These are phyloP conservation scores for Pongo abelii DNA, from an alignment of 2,113 vertebrate genomes.

Conservation along the genomic window DNA sequence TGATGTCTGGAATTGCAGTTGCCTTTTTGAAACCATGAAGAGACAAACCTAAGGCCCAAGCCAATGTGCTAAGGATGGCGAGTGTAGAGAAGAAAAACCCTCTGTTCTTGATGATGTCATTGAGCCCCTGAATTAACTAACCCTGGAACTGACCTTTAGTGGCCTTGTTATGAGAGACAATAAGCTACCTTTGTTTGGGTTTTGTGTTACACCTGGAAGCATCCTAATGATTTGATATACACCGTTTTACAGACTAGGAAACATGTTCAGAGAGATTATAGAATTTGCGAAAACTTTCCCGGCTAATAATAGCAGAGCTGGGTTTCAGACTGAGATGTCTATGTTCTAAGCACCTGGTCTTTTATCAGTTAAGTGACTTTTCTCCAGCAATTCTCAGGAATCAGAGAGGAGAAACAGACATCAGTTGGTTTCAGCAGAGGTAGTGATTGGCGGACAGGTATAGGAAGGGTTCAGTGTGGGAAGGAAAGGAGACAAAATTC, in stretches of 20 bases:
- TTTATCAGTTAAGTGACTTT: neutral
- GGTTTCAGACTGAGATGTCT: neutral
- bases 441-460: neutral
- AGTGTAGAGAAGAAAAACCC: neutral
- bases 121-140: neutral
- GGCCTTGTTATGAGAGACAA: neutral
- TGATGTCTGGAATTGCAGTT: neutral
- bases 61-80: neutral
- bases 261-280: neutral
- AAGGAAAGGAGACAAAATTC: neutral
- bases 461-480: neutral
- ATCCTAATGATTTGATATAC: neutral
- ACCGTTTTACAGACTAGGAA: neutral
- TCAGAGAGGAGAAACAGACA: neutral
- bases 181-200: neutral
- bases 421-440: neutral
- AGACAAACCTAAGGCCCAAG: neutral
- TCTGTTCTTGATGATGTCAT: neutral
- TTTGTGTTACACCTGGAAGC: neutral
- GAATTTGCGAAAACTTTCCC: neutral
- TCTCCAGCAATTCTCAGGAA: slow-evolving; percentile 20
- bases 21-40: neutral
- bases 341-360: neutral
- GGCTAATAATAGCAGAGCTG: neutral
- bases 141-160: neutral